Percentiles rank a stretch among this genome's conserved stretches.
Evolutionary conservation across 2,113 vertebrate species (phyloP).

Genomic region (Dinomys branickii): DNA sequence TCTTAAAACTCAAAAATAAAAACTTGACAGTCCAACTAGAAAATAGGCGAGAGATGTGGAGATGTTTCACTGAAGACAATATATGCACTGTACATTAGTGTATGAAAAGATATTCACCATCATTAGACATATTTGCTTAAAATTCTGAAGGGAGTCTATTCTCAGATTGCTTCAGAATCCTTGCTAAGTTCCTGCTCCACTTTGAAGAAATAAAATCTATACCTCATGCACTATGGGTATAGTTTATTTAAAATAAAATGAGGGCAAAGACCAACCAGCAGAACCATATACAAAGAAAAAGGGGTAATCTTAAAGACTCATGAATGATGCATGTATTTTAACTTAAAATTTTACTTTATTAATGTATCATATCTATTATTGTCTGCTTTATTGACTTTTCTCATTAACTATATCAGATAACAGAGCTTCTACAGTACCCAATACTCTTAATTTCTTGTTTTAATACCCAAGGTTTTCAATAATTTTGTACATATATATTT

Average conservation of each 20-base stretch:
- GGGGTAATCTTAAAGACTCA: background rate
- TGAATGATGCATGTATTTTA: constrained; percentile 21
- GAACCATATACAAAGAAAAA: constrained; percentile 20
- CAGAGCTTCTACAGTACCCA: constrained; percentile 23
- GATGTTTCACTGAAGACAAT: background rate
- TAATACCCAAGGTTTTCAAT: constrained; percentile 26
- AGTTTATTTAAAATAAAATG: constrained; percentile 11
- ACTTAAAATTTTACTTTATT: constrained; percentile 32
- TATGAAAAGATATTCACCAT: background rate
- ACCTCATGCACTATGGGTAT: background rate
- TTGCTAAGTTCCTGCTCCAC: background rate
- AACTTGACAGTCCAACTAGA: background rate
- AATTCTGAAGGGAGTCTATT: background rate
- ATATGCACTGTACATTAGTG: background rate
- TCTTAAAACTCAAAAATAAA: background rate
- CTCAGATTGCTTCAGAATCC: constrained; percentile 16
- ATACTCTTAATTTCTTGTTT: background rate
- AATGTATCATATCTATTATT: background rate
- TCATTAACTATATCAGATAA: background rate
- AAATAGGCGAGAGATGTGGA: background rate
- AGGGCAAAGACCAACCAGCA: background rate
- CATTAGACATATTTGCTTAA: background rate
- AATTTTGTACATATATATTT: background rate
- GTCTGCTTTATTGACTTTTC: background rate
- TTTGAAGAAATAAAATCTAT: constrained; percentile 41